phyloP scores from a whole-genome alignment of 2,113 vertebrate species.

The Pelobates fuscus region DNA sequence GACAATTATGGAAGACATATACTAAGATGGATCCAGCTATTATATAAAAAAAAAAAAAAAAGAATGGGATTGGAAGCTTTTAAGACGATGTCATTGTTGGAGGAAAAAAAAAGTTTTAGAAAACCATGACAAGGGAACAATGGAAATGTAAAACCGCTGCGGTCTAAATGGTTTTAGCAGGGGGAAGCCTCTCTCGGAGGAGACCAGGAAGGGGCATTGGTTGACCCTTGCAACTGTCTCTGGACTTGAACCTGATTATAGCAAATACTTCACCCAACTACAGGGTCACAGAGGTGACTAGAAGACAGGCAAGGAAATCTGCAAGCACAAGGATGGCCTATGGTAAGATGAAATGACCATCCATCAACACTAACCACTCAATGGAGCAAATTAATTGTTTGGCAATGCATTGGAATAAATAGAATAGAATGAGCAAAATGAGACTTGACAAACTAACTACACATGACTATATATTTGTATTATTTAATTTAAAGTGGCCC shows the following conservation, averaged over 20 bases:
- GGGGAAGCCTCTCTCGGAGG: neutral
- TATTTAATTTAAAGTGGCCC: no score
- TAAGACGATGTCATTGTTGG: conserved; percentile 60
- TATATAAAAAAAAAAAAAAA: conserved; percentile 51
- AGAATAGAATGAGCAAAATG: no score
- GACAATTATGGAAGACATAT: conserved; percentile 66
- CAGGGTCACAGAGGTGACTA: neutral
- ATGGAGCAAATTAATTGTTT: no score
- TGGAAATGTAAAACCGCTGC: conserved; percentile 36
- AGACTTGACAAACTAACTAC: no score
- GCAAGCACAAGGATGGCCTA: neutral
- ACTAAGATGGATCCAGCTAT: conserved; percentile 67
- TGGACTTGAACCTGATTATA: neutral
- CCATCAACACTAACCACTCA: neutral
- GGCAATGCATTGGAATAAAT: no score
- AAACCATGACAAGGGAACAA: conserved; percentile 57
- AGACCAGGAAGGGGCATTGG: conserved; percentile 6
- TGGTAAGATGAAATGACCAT: neutral
- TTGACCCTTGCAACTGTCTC: neutral
- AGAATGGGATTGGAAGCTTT: conserved; percentile 61
- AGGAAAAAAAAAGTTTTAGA: conserved; percentile 51
- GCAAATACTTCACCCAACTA: neutral
- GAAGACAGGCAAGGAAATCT: neutral
- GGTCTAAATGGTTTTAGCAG: conserved; percentile 48
- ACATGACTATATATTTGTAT: no score